Evolutionary conservation across 2,797 vertebrate genomes (phyloP), one percentile per base, ranked within the genome.

Genomic region (Heteromormyrus szaboi): DNA sequence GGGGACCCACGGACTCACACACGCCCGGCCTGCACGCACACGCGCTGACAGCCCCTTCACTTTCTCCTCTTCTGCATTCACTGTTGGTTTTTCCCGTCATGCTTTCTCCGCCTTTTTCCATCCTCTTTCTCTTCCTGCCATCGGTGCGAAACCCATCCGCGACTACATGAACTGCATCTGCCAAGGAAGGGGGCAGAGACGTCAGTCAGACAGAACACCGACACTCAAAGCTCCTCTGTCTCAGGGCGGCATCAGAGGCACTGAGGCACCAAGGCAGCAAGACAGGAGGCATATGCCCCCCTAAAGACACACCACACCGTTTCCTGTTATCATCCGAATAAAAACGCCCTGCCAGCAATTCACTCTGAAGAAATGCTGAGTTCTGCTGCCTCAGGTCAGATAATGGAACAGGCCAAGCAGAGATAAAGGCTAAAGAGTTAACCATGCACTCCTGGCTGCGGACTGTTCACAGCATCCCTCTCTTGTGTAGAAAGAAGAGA

Each of bases 111-210:
- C 46, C 84, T 46, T 56, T 86, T 72, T 76, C 85, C 50, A n/a
- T 81, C 65, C 84, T 68, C 46, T 54, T 50, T 51, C 22, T 41
- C 53, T 72, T 87, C n/a, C 51, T 37, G 14, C 72, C 22, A 94
- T 94, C 92, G 94, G 92, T 94, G 94, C 94, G 93, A 95, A 94
- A 93, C 94, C 93, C 92, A 93, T 93, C 79, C 89, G 92, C 44
- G 91, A 92, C 94, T 96, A 96, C 96, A 96, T 96, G 95, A 96
- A 96, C 94, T 96, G 96, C 96, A 96, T 96, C 96, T 96, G 92
- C 89, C 93, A 93, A 92, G 76, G 91, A 68, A 89, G 79, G 88
- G 59, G 72, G 33, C 29, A 41, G 29, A 17, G 14, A 76, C 33
- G 4, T 37, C 37, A 14, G 11, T 12, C 62, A 12, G 22, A 1